These are phyloP conservation scores for Oikopleura dioica DNA, from an alignment of 23 tunicate species.

Conservation along the genomic window DNA sequence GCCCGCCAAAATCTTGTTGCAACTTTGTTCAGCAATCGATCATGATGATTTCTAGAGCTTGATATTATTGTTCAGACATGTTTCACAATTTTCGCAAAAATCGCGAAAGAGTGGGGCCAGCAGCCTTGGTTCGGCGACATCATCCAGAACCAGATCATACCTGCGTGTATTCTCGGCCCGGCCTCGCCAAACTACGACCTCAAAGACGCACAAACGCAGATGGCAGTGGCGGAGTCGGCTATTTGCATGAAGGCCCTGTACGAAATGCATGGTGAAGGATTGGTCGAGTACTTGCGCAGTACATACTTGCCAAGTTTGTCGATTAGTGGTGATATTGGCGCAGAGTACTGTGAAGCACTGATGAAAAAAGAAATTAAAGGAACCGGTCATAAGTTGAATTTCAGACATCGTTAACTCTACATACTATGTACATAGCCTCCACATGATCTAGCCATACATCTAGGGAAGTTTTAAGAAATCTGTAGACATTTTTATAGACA, in stretches of 20 bases:
- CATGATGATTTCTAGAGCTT: no score
- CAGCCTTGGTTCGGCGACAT: constrained; percentile 6
- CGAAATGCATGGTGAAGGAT: constrained; percentile 6
- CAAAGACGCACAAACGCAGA: constrained; percentile 64
- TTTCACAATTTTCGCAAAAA: neutral
- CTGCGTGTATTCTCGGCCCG: constrained; percentile 72
- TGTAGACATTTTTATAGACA: no score
- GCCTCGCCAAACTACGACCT: constrained; percentile 36
- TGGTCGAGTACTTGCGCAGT: neutral
- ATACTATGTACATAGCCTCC: neutral
- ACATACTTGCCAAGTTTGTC: constrained; percentile 17
- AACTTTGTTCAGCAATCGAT: no score
- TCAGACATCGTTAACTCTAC: neutral
- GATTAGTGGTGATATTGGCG: neutral
- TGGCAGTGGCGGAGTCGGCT: constrained; percentile 47
- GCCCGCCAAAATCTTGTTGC: no score
- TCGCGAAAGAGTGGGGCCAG: neutral
- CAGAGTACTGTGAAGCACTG: constrained; percentile 28
- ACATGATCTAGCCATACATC: no score
- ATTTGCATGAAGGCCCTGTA: constrained; percentile 33
- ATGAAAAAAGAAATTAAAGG: constrained; percentile 5
- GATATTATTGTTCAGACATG: constrained; percentile 6
- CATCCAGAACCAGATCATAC: constrained; percentile 19
- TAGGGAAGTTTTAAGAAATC: no score
- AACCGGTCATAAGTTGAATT: neutral